Evolutionary conservation across 2,113 vertebrate species (phyloP), one percentile per base, ranked within the genome.

Genomic region (Grus americana): DNA sequence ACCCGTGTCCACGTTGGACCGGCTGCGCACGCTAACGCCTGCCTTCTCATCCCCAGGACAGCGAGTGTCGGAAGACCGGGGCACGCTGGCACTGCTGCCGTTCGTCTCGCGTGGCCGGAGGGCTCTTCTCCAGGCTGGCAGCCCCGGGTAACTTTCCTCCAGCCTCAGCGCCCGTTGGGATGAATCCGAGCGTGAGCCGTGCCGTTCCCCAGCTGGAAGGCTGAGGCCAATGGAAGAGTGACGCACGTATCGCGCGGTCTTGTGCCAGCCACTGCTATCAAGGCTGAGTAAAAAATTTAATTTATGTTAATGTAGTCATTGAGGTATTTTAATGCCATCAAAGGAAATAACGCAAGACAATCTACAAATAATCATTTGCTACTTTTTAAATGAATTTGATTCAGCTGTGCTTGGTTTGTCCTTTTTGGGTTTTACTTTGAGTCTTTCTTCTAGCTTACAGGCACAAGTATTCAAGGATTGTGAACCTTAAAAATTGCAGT

Each of bases 31-130:
- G 3, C 26, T 3, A 4, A 29, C 2, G 0, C 16, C 54, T 65
- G 46, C 9, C 63, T n/a, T 5, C 42, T 42, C 40, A 5, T 36
- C 23, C 38, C 23, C 80, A 59, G 49, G 15, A 32, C 1, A 1
- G 27, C 0, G 2, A 27, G 29, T 13, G 19, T 4, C 0, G 0
- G 55, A 23, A 21, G n/a, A 11, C 13, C 0, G 0, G 34, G n/a
- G 22, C 24, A 8, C 0, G 0, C 42, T 11, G 38, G 46, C 36
- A 0, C 23, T n/a, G 62, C 84, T 79, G 65, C 81, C 66, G 63
- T 38, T 76, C 17, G 11, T 21, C 40, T 62, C 5, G 38, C 0
- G 2, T 61, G 62, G 12, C 50, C 1, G 1, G 21, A 75, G 24
- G 36, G n/a, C 54, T 90, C 46, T 30, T 26, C 79, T 57, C 3